Percentiles rank a stretch among this genome's conserved stretches.
These are phyloP conservation scores for Parnassius orleans DNA, from an alignment of 2,888 invertebrate genomes.

Conservation along the genomic window DNA sequence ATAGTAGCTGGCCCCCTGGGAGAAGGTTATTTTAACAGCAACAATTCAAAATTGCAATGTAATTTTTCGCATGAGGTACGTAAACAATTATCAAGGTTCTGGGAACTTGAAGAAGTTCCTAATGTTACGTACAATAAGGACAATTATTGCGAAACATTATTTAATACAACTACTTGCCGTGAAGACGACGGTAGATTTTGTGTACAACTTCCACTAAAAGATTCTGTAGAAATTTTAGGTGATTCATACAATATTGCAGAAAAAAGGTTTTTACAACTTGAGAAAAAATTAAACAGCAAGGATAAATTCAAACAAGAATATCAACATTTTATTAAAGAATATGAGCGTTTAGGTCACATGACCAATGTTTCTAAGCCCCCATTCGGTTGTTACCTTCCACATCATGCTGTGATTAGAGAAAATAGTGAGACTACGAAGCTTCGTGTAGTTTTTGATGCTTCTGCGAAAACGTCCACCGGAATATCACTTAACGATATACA, in stretches of 20 bases:
- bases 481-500: too few species aligned
- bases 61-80: neutral
- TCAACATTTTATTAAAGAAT: neutral
- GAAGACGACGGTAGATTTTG: neutral
- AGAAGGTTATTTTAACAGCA: neutral
- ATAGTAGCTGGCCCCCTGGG: conserved; percentile 13
- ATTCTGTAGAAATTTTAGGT: too few species aligned
- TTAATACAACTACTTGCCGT: neutral
- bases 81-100: neutral
- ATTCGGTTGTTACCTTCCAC: neutral
- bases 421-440: too few species aligned
- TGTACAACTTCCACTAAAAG: neutral
- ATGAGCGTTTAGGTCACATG: neutral
- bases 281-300: too few species aligned
- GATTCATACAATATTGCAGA: too few species aligned
- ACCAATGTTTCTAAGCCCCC: neutral
- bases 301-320: too few species aligned
- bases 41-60: neutral
- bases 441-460: too few species aligned
- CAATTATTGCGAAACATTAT: neutral
- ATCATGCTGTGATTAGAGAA: too few species aligned
- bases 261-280: too few species aligned
- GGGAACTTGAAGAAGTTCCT: neutral
- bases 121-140: neutral
- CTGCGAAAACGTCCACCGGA: too few species aligned